Conservation (phyloP, 2,113 vertebrate species). For the Tachuris rubrigastra region DNA sequence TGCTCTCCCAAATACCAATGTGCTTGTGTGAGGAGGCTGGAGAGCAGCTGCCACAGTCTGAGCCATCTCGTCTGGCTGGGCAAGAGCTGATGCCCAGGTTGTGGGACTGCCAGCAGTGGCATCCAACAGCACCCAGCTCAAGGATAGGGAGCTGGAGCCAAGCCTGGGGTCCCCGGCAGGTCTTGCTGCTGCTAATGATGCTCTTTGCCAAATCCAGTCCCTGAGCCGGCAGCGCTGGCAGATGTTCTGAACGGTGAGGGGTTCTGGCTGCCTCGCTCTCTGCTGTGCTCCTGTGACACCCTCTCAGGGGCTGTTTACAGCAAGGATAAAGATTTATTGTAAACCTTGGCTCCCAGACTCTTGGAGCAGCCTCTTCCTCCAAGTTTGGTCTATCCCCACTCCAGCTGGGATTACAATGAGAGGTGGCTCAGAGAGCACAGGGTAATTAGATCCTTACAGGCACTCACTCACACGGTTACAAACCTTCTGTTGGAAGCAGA, state of each 20-base stretch:
- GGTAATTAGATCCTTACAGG: background rate
- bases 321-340: constrained; percentile 26
- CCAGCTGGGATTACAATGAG: background rate
- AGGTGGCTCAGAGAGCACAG: background rate
- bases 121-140: background rate
- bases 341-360: background rate
- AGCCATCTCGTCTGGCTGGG: background rate
- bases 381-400: background rate
- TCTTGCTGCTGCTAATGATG: background rate
- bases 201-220: background rate
- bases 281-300: background rate
- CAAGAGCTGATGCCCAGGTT: background rate
- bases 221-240: background rate
- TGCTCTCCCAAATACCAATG: background rate
- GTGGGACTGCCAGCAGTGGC: background rate
- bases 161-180: background rate
- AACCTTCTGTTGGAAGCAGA: background rate
- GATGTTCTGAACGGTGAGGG: background rate
- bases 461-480: rapidly evolving
- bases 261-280: background rate
- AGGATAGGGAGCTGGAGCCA: background rate
- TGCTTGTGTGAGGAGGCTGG: background rate
- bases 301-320: constrained; percentile 24
- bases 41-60: rapidly evolving
- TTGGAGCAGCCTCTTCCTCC: background rate